phyloP scores from a whole-genome alignment of 2,888 invertebrate species.

The Bimastos eiseni region DNA sequence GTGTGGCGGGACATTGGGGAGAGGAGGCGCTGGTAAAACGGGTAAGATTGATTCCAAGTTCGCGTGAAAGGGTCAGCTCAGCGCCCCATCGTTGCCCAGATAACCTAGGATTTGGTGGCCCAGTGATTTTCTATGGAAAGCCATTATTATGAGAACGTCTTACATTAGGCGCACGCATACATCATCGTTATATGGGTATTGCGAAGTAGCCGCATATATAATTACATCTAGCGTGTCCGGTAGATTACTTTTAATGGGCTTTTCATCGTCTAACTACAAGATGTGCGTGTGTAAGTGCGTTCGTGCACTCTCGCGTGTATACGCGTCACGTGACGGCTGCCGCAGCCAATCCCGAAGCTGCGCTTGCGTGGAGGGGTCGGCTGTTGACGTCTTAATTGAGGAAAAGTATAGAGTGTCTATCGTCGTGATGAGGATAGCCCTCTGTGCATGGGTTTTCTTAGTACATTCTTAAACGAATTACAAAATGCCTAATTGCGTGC shows the following conservation, averaged over 20 bases:
- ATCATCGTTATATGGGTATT: not conserved
- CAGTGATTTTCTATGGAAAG: slow-evolving; percentile 6
- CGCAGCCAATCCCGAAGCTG: not conserved
- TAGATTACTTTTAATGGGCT: not conserved
- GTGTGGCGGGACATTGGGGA: not conserved
- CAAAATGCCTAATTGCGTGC: not conserved
- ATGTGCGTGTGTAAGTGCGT: not conserved
- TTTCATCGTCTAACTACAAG: not conserved
- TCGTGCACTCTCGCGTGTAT: not conserved
- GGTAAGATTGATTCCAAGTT: not conserved
- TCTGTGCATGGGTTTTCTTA: not conserved
- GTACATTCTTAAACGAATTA: not conserved
- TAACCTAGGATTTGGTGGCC: slow-evolving; percentile 7
- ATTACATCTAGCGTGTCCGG: not conserved
- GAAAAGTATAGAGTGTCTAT: not conserved
- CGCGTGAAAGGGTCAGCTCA: not conserved
- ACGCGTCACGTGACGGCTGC: not conserved
- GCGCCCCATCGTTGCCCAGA: not conserved
- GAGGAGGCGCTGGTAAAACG: not conserved
- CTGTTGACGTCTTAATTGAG: not conserved
- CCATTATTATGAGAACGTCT: not conserved
- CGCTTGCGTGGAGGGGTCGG: not conserved
- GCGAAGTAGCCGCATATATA: not conserved
- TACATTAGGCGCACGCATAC: not conserved
- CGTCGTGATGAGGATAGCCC: not conserved